Evolutionary conservation across 2,797 vertebrate genomes (phyloP), one percentile per base, ranked within the genome.

Genomic region (Fratercula arctica): DNA sequence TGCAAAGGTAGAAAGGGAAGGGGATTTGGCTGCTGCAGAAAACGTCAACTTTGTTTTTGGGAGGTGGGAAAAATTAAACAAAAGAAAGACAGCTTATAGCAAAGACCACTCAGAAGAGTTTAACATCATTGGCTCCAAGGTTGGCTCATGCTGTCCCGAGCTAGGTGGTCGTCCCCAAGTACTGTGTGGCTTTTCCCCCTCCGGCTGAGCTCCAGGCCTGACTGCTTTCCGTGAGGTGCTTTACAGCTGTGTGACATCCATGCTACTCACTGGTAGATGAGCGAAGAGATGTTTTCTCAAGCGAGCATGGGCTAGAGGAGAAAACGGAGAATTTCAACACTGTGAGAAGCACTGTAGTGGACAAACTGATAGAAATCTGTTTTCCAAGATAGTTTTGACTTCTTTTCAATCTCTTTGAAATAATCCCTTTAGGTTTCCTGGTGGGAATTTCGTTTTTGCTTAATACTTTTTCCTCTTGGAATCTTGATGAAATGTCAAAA

Each of bases 211-310:
- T 77, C 64, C 35, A 13, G 61, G n/a, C 46, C 37, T 57, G n/a
- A 7, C 56, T 60, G 19, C 48, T 37, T 61, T 76, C 37, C 43
- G 11, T 0, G 0, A 13, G 59, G 8, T 41, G 35, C 29, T 56
- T 56, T 60, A 28, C 24, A 50, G 41, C 33, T 25, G 16, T 46
- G 23, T 74, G 37, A 59, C 39, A 78, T 67, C 60, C 33, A 20
- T 0, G 2, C 31, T 60, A 16, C 37, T 13, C 1, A 0, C 29
- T 39, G 21, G 39, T 33, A 50, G 53, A 21, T 59, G 9, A 64
- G 61, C 39, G 53, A 53, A 48, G 53, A 37, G n/a, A 10, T 74
- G 28, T 53, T 72, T 39, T 68, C 48, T 60, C 21, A 29, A 39
- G 28, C 25, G 7, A 76, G 26, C 19, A 3, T 16, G 29, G 50